These are phyloP conservation scores for Anagrus nilaparvatae DNA, from an alignment of 1,140 invertebrate species.

Conservation along the genomic window DNA sequence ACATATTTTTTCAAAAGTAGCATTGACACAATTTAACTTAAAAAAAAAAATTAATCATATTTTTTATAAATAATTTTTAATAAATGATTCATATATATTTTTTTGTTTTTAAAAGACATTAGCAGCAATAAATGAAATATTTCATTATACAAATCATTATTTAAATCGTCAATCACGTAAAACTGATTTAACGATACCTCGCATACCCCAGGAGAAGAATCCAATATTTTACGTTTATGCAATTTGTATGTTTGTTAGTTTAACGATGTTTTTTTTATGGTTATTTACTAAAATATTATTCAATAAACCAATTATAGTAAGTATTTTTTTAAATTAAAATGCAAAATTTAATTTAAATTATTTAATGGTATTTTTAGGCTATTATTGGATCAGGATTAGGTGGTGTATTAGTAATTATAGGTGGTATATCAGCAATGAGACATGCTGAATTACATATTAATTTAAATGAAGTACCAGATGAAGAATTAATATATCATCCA, in stretches of 20 bases:
- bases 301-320: constrained; percentile 21
- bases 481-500: constrained; percentile 30
- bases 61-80: constrained; percentile 3
- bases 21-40: not conserved
- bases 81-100: not conserved
- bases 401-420: constrained; percentile 24
- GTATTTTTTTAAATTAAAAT: constrained; percentile 5
- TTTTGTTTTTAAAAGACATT: constrained; percentile 11
- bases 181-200: constrained; percentile 20
- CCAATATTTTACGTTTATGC: constrained; percentile 30
- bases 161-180: constrained; percentile 17
- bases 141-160: constrained; percentile 29
- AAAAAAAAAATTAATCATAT: not conserved
- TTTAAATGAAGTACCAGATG: constrained; percentile 27
- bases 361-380: constrained; percentile 20
- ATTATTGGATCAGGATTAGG: constrained; percentile 21
- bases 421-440: constrained; percentile 31
- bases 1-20: not conserved
- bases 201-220: constrained; percentile 31
- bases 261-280: constrained; percentile 25
- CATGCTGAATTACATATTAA: constrained; percentile 33
- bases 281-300: constrained; percentile 15
- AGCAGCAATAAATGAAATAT: constrained; percentile 20
- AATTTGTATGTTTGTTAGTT: constrained; percentile 27
- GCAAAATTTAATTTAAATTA: too few species aligned